Evolutionary conservation across 2,888 invertebrate species (phyloP).

Genomic region (Ellobium chinense): DNA sequence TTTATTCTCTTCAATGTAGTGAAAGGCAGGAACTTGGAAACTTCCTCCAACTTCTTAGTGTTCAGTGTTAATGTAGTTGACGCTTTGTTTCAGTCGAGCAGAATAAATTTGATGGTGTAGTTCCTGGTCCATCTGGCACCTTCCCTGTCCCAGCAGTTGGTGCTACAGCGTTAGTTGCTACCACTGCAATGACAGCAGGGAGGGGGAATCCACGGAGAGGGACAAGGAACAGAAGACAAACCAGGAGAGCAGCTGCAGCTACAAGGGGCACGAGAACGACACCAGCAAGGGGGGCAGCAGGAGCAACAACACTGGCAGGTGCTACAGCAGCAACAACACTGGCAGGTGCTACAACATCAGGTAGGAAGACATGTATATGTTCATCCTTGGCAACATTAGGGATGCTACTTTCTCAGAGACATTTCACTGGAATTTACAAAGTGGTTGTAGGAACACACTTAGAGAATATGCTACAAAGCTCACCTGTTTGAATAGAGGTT

Average conservation of each 20-base stretch:
- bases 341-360: background rate
- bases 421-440: too few relatives aligned
- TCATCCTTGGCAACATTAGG: too few relatives aligned
- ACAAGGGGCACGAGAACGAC: background rate
- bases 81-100: constrained; percentile 65
- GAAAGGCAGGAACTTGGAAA: too few relatives aligned
- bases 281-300: background rate
- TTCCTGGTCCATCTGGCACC: constrained; percentile 46
- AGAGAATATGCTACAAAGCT: too few relatives aligned
- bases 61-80: too few relatives aligned
- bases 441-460: too few relatives aligned
- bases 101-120: constrained; percentile 56
- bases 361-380: too few relatives aligned
- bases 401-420: too few relatives aligned
- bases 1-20: too few relatives aligned
- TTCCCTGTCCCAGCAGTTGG: background rate
- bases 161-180: background rate
- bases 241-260: background rate
- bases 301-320: constrained; percentile 6
- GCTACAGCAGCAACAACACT: background rate
- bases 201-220: constrained; percentile 6
- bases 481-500: too few relatives aligned
- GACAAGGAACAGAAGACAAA: background rate
- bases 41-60: too few relatives aligned
- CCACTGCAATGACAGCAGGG: background rate